Base-by-base conservation (phyloP, 2,797 vertebrate genomes). In the Crax fasciolata region DNA sequence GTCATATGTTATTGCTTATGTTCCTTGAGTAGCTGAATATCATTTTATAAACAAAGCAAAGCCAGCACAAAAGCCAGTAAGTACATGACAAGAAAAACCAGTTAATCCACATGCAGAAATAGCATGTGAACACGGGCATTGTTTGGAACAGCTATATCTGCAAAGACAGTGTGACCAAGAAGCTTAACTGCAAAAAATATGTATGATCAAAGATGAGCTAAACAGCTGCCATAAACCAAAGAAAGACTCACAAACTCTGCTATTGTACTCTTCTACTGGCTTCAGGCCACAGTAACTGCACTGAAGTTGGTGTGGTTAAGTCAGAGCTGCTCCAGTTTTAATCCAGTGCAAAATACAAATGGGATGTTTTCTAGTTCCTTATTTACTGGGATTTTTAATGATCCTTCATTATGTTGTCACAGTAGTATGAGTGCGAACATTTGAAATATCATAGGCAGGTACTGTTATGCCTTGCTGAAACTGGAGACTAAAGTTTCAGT, bases 131-230 rank as follows among this genome's bases (percentile, higher is more conserved):
- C 90, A 57, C 0, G 58, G 30, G 43, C 41, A 86, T 84, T 94
- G 83, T 92, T 88, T 4, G 10, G 72, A 92, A 62, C 25, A 95
- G 57, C 92, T 95, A 89, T 93, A 87, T 94, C 72, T 85, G 82
- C 75, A 92, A 93, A 92, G 72, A 83, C 62, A 85, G 92, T 92
- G 92, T 95, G 89, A 95, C 95, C 92, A 89, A 95, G 94, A 96
- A 95, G 95, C 94, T 92, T 95, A 96, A 76, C 82, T 57, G 82
- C 62, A 85, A 72, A 94, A 95, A 87, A 89, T 89, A 77, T 72
- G 66, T 87, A 21, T 93, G 95, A 95, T 92, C 92, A 96, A 94
- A 96, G 92, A 93, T 92, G 94, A 96, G 85, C 92, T 96, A 85
- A 94, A 93, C 90, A 97, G 88, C 92, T 96, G 95, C 90, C 79